phyloP scores from a whole-genome alignment of 2,888 invertebrate species.

The Mamestra brassicae region DNA sequence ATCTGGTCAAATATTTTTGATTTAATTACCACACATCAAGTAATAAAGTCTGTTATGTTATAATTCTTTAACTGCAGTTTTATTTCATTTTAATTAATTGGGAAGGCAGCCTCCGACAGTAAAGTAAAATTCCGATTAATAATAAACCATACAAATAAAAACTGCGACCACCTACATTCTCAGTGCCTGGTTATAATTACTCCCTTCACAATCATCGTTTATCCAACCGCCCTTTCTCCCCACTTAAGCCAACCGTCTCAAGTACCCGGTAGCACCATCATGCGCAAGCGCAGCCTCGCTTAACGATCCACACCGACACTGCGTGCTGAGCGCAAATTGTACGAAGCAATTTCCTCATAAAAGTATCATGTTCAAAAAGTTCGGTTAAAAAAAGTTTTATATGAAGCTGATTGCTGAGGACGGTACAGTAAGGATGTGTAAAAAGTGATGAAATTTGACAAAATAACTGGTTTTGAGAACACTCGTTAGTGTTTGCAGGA shows the following conservation, averaged over 20 bases:
- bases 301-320: slow-evolving; percentile 71
- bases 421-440: slow-evolving; percentile 10
- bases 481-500: slow-evolving; percentile 43
- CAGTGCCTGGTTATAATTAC: slow-evolving; percentile 38
- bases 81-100: slow-evolving; percentile 38
- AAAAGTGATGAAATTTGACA: slow-evolving; percentile 55
- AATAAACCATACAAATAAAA: slow-evolving; percentile 36
- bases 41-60: slow-evolving; percentile 6
- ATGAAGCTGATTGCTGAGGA: slow-evolving; percentile 45
- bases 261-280: slow-evolving; percentile 71
- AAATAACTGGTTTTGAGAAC: slow-evolving; percentile 47
- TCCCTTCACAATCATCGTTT: slow-evolving; percentile 39
- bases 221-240: slow-evolving; percentile 51
- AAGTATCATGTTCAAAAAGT: slow-evolving; percentile 56
- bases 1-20: slow-evolving; percentile 4
- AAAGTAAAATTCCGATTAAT: slow-evolving; percentile 11
- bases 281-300: slow-evolving; percentile 67
- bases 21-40: slow-evolving; percentile 12
- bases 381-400: slow-evolving; percentile 54
- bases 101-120: slow-evolving; percentile 2
- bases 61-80: slow-evolving; percentile 24
- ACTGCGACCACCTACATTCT: slow-evolving; percentile 18
- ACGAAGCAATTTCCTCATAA: slow-evolving; percentile 68
- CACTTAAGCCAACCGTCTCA: slow-evolving; percentile 48
- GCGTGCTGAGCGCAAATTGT: slow-evolving; percentile 71